Evolutionary conservation across 2,113 vertebrate genomes (phyloP), one percentile per base, ranked within the genome.

Genomic region (Callorhinus ursinus): DNA sequence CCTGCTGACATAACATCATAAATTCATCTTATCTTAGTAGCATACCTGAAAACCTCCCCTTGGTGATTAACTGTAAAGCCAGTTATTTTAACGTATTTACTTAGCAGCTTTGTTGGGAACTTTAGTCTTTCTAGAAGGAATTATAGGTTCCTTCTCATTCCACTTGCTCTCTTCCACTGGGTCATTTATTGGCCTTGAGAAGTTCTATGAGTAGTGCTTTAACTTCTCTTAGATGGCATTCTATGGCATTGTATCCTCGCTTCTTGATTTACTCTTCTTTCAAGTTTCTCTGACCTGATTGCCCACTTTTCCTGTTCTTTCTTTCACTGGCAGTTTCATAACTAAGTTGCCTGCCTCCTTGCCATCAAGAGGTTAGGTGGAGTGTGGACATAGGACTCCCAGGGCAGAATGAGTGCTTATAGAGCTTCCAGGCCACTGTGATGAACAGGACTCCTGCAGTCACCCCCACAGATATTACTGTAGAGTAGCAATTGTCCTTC

Each of bases 251-350:
- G 5, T 42, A 57, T 11, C n/a, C 42, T 49, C 18, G 14, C 33
- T 85, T 72, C 85, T 79, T 90, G 39, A 12, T 90, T 85, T 86
- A 28, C 53, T 90, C 59, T 95, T 94, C 9, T 92, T 74, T 92
- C 42, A 82, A 11, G 26, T 86, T 85, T 85, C 72, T 92, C 80
- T 87, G 88, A 59, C 49, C 14, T 5, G 0, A 9, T 82, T 26
- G 51, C 42, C 59, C 9, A 33, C 24, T 49, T 90, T 59, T 31
- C 16, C 71, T 86, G 69, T 94, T 33, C 61, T 69, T 92, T 86
- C 39, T 88, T 0, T 80, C 24, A 24, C 33, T 59, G 71, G 46
- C 69, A 81, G 19, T 93, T 59, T 92, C 33, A 39, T 89, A 61
- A 81, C 61, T 63, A 36, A 77, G 65, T 36, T 76, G 21, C 61